These are phyloP conservation scores for Andrena minutula DNA, from an alignment of 2,888 invertebrate species.

Conservation along the genomic window DNA sequence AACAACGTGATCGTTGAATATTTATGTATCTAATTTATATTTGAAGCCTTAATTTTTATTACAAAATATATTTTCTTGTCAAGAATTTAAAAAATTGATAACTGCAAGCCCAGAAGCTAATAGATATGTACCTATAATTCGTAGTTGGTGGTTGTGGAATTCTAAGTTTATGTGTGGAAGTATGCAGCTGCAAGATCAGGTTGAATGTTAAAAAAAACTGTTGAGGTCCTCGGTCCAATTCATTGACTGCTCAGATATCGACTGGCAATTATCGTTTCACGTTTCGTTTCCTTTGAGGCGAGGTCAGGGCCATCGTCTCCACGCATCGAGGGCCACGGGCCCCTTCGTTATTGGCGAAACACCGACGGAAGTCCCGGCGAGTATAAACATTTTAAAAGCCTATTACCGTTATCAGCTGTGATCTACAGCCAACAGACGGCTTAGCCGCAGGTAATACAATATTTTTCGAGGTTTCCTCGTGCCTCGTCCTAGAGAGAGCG, in stretches of 20 bases:
- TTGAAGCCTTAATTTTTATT: no score
- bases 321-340: neutral
- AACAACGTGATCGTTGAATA: no score
- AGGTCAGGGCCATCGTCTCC: neutral
- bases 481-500: slow-evolving; percentile 42
- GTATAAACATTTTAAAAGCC: slow-evolving; percentile 74
- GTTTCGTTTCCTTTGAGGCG: slow-evolving; percentile 11
- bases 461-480: slow-evolving; percentile 68
- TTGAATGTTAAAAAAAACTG: neutral
- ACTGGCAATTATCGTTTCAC: slow-evolving; percentile 25
- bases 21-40: no score
- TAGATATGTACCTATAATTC: no score
- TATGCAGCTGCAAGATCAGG: no score
- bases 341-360: slow-evolving; percentile 60
- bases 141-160: no score
- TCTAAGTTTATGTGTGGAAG: no score
- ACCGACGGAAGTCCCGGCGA: slow-evolving; percentile 65
- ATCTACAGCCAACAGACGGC: slow-evolving; percentile 67
- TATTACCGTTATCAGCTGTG: slow-evolving; percentile 68
- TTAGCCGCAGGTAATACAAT: slow-evolving; percentile 69
- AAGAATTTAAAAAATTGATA: no score
- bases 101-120: no score
- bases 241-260: neutral
- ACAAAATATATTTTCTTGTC: no score
- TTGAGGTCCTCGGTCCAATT: neutral